Evolutionary conservation across 2,113 vertebrate genomes (phyloP).

Genomic region (Cettia cetti): DNA sequence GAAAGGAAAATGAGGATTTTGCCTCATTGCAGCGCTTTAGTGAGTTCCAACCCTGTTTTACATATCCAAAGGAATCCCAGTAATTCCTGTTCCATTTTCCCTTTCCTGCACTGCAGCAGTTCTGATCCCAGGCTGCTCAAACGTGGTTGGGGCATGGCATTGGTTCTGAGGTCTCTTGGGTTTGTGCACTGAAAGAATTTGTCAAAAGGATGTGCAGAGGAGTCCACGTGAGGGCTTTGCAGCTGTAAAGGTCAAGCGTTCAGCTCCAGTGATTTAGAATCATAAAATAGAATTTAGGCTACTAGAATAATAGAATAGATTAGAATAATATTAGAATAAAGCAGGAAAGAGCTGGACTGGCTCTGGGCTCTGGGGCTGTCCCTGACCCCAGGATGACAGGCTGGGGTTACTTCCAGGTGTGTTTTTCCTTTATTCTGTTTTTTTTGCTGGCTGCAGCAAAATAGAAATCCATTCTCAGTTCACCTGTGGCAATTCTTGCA

Average conservation of each 20-base stretch:
- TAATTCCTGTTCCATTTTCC: not conserved
- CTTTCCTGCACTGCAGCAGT: not conserved
- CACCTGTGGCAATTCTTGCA: not conserved
- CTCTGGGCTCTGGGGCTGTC: not conserved
- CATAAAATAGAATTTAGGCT: not conserved
- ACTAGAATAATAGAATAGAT: not conserved
- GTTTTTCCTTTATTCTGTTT: not conserved
- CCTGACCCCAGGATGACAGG: not conserved
- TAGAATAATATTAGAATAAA: not conserved
- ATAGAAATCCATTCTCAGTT: not conserved
- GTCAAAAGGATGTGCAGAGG: not conserved
- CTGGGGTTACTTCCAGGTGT: not conserved
- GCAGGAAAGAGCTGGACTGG: no score
- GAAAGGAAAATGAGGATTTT: not conserved
- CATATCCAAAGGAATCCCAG: not conserved
- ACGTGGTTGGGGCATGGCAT: not conserved
- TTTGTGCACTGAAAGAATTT: not conserved
- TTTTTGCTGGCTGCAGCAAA: not conserved
- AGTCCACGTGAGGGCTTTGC: not conserved
- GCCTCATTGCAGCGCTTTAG: not conserved
- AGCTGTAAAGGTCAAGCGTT: not conserved
- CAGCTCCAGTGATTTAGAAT: not conserved
- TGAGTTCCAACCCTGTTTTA: not conserved
- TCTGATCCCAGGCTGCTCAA: not conserved
- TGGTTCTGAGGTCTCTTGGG: rapidly evolving